Evolutionary conservation across 1,140 invertebrate species (phyloP).

Genomic region (Antheraea mylitta): DNA sequence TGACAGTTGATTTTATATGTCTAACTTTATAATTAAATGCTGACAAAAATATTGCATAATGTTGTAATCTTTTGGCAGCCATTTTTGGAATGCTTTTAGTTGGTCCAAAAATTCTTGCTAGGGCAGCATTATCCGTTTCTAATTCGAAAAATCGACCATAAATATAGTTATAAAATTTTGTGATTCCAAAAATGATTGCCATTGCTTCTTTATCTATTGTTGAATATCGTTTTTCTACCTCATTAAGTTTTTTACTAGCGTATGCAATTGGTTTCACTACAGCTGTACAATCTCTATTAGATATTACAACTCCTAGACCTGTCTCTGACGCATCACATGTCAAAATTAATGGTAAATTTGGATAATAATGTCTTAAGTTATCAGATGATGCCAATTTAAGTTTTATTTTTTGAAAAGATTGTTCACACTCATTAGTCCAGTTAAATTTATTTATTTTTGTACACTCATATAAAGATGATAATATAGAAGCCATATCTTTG

Average conservation of each 20-base stretch:
- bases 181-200: slow-evolving; percentile 32
- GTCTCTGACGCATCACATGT: no score
- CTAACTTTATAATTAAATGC: slow-evolving; percentile 30
- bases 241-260: slow-evolving; percentile 20
- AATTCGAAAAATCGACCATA: slow-evolving; percentile 26
- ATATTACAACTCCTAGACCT: no score
- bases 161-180: slow-evolving; percentile 32
- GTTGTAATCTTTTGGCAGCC: slow-evolving; percentile 32
- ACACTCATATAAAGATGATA: no score
- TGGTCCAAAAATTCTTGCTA: slow-evolving; percentile 30
- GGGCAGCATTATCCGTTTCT: slow-evolving; percentile 35
- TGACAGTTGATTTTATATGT: slow-evolving; percentile 27
- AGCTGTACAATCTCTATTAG: no score
- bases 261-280: no score
- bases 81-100: slow-evolving; percentile 34
- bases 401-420: no score
- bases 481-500: no score
- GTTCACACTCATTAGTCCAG: no score
- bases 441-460: no score
- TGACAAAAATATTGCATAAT: slow-evolving; percentile 40
- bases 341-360: no score
- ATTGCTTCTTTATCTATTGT: slow-evolving; percentile 30
- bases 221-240: slow-evolving; percentile 14
- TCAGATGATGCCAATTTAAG: no score
- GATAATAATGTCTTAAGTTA: no score